These are phyloP conservation scores for Helleia helle DNA, from an alignment of 2,888 invertebrate species.

Conservation along the genomic window DNA sequence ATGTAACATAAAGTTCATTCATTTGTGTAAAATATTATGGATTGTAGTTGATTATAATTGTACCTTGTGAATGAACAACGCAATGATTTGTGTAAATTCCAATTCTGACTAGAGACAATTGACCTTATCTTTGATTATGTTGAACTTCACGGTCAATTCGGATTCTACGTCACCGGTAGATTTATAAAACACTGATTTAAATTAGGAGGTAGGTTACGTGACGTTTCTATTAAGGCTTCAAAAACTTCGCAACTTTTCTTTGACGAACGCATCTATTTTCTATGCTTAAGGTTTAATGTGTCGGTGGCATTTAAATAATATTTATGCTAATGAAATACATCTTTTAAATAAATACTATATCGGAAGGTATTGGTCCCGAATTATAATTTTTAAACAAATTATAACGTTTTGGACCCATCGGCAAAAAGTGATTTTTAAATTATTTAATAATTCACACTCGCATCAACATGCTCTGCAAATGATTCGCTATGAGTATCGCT, in stretches of 20 bases:
- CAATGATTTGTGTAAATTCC: conserved; percentile 43
- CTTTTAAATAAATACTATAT: conserved; percentile 74
- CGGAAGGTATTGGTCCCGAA: conserved; percentile 72
- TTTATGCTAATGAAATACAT: conserved; percentile 71
- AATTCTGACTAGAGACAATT: conserved; percentile 65
- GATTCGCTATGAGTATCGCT: conserved; percentile 61
- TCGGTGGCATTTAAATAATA: conserved; percentile 73
- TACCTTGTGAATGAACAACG: conserved; percentile 24
- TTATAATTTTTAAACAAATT: conserved; percentile 76
- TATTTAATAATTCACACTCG: conserved; percentile 51
- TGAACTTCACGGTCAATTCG: conserved; percentile 37
- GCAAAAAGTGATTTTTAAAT: conserved; percentile 58
- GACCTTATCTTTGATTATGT: conserved; percentile 28
- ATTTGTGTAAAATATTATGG: no score
- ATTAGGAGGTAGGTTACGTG: conserved; percentile 69
- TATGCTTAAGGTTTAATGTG: conserved; percentile 73
- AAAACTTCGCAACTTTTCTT: conserved; percentile 66
- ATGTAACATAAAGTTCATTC: no score
- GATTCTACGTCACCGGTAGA: conserved; percentile 43
- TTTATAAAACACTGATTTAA: conserved; percentile 59
- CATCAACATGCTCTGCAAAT: conserved; percentile 45
- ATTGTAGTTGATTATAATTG: not conserved
- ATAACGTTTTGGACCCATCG: conserved; percentile 70
- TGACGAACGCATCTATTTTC: conserved; percentile 65
- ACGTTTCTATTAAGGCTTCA: conserved; percentile 35